Base-by-base conservation (phyloP, 2,888 invertebrate species). In the Pseudoips prasinana region DNA sequence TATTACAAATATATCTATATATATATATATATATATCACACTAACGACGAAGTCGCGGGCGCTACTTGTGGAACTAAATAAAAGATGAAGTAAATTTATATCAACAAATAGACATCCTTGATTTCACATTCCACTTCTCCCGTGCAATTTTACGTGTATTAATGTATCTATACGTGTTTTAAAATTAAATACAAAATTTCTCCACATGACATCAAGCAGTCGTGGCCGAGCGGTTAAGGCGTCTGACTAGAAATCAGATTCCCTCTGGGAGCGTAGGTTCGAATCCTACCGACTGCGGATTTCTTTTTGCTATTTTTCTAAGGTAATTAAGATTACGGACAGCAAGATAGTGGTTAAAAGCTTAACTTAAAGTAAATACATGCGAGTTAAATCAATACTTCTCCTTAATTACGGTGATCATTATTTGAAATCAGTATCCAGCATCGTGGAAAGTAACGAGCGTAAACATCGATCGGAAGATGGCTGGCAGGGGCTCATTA, bases 191-290 rank as follows among this genome's bases (percentile, higher is more conserved):
- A n/a, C n/a, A n/a, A n/a, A n/a, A n/a, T n/a, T n/a, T n/a, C n/a
- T 27, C 10, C 10, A 28, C 20, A 10, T 19, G 3, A 27, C 11
- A n/a, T 29, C n/a, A 1, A 81, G 93, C 93, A 93, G 93, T 92
- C 93, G 92, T 94, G 93, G 94, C 93, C 93, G 94, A 94, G 94
- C 92, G 94, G 94, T 94, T 94, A 94, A 94, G 93, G 94, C 94
- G 94, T 93, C 93, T 94, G 94, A 94, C 94, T 94, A 92, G 94
- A 94, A 94, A 94, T 94, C 94, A 93, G 93, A 93, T 94, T 94
- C 94, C 94, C 94, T 94, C 93, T 94, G 93, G 94, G 94, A 94
- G 94, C 94, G 93, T 93, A 94, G 94, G 94, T 94, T 94, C 94
- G 94, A 94, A 93, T 94, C 94, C 94, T 94, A 93, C 94, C 93